Evolutionary conservation across 2,797 vertebrate species (phyloP).

Genomic region (Sarcoramphus papa): DNA sequence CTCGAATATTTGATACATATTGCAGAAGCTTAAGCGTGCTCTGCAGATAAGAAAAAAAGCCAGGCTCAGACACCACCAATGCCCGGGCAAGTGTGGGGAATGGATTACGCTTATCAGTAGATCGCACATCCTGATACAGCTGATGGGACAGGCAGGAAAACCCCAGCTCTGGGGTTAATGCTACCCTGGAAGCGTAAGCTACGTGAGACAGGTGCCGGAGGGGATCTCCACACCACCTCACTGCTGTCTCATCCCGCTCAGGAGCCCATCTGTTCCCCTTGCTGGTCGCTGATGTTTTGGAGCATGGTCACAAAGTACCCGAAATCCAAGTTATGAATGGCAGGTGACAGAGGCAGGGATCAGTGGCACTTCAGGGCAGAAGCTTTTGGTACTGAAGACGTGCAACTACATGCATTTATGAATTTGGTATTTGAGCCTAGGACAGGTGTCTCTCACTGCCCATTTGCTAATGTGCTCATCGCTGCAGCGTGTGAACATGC

Average conservation of each 20-base stretch:
- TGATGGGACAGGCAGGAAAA: background rate
- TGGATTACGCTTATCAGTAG: background rate
- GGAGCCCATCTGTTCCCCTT: background rate
- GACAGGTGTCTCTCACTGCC: background rate
- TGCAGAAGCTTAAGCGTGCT: background rate
- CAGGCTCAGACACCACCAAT: background rate
- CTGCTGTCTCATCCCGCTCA: background rate
- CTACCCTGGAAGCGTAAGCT: background rate
- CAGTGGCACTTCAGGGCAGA: background rate
- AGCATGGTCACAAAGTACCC: background rate
- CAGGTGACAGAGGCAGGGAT: background rate
- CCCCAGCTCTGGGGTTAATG: background rate
- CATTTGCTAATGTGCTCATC: background rate
- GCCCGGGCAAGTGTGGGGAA: background rate
- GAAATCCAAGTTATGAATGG: background rate
- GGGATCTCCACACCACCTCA: background rate
- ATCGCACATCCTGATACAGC: background rate
- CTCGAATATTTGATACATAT: background rate
- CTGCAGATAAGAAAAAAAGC: background rate
- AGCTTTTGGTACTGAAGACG: background rate
- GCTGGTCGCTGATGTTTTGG: background rate
- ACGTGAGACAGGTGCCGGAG: rapidly evolving
- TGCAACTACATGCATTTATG: rapidly evolving
- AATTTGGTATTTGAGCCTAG: background rate
- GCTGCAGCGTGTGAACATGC: background rate